A percentile compares a stretch with the other conserved stretches of the same genome.
These are phyloP conservation scores for Balanococcus diminutus DNA, from an alignment of 2,888 invertebrate species.

Conservation along the genomic window DNA sequence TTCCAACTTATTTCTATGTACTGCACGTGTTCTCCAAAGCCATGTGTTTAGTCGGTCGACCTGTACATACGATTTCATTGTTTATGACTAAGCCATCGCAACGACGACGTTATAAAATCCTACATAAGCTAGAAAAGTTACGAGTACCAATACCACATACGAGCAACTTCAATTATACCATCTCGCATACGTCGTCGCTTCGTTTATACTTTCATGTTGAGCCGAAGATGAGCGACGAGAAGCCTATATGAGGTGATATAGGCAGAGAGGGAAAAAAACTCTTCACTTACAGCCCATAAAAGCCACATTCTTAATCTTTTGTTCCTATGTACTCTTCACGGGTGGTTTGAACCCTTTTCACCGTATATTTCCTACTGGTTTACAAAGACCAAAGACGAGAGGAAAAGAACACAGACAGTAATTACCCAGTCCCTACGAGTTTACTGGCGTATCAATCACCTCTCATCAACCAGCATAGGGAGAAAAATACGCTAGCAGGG, in stretches of 20 bases:
- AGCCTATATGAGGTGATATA: too few relatives aligned
- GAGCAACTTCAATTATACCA: background rate
- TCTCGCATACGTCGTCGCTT: background rate
- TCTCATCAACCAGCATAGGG: background rate
- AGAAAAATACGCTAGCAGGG: background rate
- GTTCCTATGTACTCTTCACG: slow-evolving; percentile 23
- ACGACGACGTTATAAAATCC: background rate
- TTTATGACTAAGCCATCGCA: background rate
- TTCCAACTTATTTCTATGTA: slow-evolving; percentile 2
- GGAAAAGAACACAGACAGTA: background rate
- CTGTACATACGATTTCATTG: background rate
- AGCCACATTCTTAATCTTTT: slow-evolving; percentile 33
- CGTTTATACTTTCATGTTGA: background rate
- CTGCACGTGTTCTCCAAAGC: background rate
- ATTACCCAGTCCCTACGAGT: slow-evolving; percentile 1
- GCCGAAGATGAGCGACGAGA: background rate
- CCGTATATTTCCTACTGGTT: background rate
- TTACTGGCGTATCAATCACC: slow-evolving; percentile 13
- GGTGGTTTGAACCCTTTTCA: slow-evolving; percentile 23
- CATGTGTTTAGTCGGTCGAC: slow-evolving; percentile 18
- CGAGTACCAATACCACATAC: background rate
- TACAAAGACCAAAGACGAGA: background rate
- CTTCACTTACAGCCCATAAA: background rate
- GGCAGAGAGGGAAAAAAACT: background rate
- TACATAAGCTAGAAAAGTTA: background rate